These are phyloP conservation scores for Bubo bubo DNA, from an alignment of 2,113 vertebrate genomes.

Conservation along the genomic window DNA sequence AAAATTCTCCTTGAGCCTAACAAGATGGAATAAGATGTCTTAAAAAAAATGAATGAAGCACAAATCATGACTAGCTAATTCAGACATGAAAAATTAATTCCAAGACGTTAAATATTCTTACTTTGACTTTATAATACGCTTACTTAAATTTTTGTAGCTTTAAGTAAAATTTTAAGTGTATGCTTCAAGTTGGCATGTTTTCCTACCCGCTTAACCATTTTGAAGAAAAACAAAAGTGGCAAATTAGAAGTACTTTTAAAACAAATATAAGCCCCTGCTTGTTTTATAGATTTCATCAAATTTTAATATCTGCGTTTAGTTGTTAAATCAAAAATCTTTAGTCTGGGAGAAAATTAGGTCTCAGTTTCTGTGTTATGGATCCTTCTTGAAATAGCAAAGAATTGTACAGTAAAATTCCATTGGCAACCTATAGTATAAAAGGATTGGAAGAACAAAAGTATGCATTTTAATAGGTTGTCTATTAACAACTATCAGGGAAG, in stretches of 20 bases:
- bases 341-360: background rate
- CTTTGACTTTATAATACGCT: background rate
- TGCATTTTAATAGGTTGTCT: background rate
- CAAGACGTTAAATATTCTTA: background rate
- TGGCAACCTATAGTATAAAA: background rate
- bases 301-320: background rate
- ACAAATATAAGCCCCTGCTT: background rate
- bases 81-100: background rate
- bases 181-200: background rate
- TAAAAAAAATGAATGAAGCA: background rate
- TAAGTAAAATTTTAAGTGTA: background rate
- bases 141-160: conserved; percentile 9
- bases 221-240: background rate
- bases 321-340: background rate
- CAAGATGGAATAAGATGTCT: background rate
- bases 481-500: background rate
- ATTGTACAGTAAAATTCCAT: background rate
- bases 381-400: background rate
- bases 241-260: background rate
- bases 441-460: background rate
- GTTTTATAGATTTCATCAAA: background rate
- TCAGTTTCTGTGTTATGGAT: background rate
- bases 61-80: background rate
- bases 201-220: background rate
- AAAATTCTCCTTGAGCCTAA: background rate